Percentiles rank a stretch among this genome's conserved stretches.
Conservation (phyloP, 2,797 vertebrate species). For the Sciurus vulgaris region DNA sequence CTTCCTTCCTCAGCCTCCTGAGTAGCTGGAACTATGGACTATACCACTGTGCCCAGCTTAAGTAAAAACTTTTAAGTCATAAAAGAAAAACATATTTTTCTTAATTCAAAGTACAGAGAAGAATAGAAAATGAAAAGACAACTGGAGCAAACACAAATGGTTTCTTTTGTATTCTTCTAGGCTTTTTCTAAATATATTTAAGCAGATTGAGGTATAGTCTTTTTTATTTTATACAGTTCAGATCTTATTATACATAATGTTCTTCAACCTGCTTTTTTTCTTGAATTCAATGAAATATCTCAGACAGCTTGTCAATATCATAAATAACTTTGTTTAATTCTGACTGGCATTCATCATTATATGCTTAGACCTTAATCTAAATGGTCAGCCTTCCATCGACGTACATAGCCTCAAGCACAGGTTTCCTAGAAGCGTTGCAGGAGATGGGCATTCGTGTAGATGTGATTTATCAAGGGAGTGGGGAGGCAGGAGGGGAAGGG, state of each 20-base stretch:
- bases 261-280: conserved; percentile 41
- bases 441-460: neutral
- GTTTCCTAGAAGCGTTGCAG: neutral
- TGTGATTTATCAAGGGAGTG: neutral
- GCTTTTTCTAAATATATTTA: conserved; percentile 9
- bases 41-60: neutral
- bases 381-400: neutral
- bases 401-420: neutral
- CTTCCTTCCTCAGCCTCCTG: neutral
- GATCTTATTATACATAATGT: conserved; percentile 21
- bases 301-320: conserved; percentile 56
- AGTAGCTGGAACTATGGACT: neutral
- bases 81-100: conserved; percentile 13
- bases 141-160: neutral
- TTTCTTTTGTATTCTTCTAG: neutral
- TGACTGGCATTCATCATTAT: conserved; percentile 7
- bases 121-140: neutral
- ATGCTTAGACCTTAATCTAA: conserved; percentile 14
- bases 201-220: neutral
- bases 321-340: conserved; percentile 50
- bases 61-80: neutral
- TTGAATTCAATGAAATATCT: neutral
- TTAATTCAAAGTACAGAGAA: neutral
- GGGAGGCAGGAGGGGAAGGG: neutral
- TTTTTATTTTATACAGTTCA: conserved; percentile 48